phyloP scores from a whole-genome alignment of 2,888 invertebrate genomes.

The Theodoxus fluviatilis region DNA sequence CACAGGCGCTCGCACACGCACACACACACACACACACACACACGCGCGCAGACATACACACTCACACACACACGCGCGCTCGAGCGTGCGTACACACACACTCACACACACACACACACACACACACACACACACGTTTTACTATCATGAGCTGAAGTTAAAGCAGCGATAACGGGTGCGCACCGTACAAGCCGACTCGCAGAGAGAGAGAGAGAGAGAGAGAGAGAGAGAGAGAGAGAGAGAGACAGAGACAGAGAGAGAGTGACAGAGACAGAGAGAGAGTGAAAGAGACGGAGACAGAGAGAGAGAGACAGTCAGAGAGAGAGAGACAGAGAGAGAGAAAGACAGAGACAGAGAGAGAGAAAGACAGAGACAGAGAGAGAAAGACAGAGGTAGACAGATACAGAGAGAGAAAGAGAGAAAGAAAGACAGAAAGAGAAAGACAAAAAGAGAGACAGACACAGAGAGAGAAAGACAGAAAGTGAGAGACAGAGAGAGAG shows the following conservation, averaged over 20 bases:
- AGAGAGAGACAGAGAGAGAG: too few species aligned
- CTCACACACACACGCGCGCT: not conserved
- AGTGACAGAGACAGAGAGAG: not conserved
- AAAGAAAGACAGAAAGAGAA: not conserved
- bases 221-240: not conserved
- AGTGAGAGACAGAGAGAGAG: conserved; percentile 16
- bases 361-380: too few species aligned
- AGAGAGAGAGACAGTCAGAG: too few species aligned
- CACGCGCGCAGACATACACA: not conserved
- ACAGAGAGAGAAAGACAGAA: not conserved
- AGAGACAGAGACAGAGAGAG: not conserved
- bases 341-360: too few species aligned
- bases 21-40: not conserved
- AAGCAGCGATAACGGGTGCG: too few species aligned
- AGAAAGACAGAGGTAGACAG: not conserved
- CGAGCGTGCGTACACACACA: not conserved
- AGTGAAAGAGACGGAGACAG: too few species aligned
- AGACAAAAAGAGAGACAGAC: not conserved
- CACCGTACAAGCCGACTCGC: too few species aligned
- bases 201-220: not conserved
- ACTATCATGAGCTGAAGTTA: not conserved
- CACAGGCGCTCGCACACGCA: not conserved
- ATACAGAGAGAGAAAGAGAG: conserved; percentile 6
- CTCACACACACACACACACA: not conserved
- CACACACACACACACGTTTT: conserved; percentile 5